A percentile compares a stretch with the other conserved stretches of the same genome.
phyloP scores from a whole-genome alignment of 2,113 vertebrate species.

The Corvus moneduloides region DNA sequence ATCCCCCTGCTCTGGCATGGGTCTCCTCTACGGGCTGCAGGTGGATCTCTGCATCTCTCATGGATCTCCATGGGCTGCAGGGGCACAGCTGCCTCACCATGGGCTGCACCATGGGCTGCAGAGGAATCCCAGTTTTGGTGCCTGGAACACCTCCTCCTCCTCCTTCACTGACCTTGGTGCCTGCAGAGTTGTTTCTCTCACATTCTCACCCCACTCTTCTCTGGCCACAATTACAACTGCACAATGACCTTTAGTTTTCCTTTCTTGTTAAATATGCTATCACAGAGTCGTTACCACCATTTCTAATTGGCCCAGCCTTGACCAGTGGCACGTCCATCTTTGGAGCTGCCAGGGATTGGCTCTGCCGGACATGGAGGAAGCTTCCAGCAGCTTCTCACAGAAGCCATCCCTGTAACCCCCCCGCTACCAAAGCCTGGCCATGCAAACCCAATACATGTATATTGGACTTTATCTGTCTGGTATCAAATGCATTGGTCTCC shows the following conservation, averaged over 20 bases:
- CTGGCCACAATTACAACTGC: neutral
- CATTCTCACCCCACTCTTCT: neutral
- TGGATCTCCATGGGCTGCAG: neutral
- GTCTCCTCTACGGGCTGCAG: neutral
- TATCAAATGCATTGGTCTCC: neutral
- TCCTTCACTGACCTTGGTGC: neutral
- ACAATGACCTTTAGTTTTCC: neutral
- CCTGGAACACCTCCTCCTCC: neutral
- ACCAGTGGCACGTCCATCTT: rapidly evolving
- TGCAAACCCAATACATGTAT: neutral
- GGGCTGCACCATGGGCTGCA: neutral
- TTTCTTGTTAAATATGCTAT: neutral
- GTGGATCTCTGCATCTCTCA: neutral
- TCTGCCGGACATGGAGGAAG: neutral
- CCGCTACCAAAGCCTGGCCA: neutral
- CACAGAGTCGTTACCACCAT: neutral
- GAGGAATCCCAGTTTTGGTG: neutral
- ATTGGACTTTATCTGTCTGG: neutral
- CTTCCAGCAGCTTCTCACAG: neutral
- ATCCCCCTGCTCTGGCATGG: neutral
- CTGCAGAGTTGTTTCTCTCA: neutral
- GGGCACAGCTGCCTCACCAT: neutral
- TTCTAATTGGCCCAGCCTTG: neutral
- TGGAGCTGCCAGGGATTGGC: neutral
- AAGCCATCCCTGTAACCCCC: neutral